Evolutionary conservation across 2,888 invertebrate species (phyloP).

Genomic region (Tricholauxania praeusta): DNA sequence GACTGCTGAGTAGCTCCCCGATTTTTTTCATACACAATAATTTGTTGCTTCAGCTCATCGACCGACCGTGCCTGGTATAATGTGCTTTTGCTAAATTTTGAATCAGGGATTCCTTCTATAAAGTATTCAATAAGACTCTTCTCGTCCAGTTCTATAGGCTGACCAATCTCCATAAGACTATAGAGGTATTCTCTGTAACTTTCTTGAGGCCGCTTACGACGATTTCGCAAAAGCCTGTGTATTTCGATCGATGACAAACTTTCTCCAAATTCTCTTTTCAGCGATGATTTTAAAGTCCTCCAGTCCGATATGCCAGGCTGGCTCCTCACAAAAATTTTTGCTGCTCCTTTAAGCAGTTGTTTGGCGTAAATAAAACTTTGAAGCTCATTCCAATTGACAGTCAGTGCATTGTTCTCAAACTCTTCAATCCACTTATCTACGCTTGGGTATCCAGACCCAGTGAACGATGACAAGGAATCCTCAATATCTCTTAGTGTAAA

Average conservation of each 20-base stretch:
- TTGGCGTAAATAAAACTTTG: conserved; percentile 31
- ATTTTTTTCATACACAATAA: conserved; percentile 18
- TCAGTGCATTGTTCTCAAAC: conserved; percentile 27
- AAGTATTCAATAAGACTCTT: conserved; percentile 23
- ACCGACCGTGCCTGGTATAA: conserved; percentile 15
- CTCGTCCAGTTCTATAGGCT: conserved; percentile 17
- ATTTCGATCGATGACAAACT: conserved; percentile 27
- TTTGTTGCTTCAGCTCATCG: not conserved
- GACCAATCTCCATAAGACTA: conserved; percentile 8
- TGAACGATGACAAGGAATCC: conserved; percentile 14
- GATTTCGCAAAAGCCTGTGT: no score
- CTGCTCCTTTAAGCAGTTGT: conserved; percentile 31
- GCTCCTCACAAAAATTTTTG: conserved; percentile 29
- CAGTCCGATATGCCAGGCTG: conserved; percentile 20
- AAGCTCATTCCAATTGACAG: conserved; percentile 28
- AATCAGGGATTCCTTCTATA: conserved; percentile 29
- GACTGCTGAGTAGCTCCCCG: no score
- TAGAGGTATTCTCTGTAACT: conserved; percentile 7
- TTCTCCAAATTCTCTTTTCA: conserved; percentile 30
- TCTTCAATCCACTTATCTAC: conserved; percentile 20
- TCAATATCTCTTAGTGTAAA: conserved; percentile 31
- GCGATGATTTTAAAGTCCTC: conserved; percentile 18
- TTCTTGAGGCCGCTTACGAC: conserved; percentile 7
- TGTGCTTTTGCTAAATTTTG: conserved; percentile 11
- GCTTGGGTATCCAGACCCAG: conserved; percentile 28